phyloP scores from a whole-genome alignment of 2,888 invertebrate species.

The Tetragonisca angustula region DNA sequence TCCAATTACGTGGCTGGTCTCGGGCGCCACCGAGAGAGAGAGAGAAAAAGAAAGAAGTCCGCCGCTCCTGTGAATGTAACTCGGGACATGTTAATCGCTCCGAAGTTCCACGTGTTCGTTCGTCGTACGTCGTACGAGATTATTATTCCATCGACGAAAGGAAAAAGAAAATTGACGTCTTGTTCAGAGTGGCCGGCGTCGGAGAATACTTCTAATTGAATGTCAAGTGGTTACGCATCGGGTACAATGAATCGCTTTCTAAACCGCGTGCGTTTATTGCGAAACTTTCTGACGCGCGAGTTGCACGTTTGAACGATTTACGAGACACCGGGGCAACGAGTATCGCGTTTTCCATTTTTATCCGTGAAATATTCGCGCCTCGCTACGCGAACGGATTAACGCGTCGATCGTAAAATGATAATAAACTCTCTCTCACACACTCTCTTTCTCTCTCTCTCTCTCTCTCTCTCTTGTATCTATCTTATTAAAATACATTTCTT shows the following conservation, averaged over 20 bases:
- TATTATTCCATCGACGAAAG: slow-evolving; percentile 6
- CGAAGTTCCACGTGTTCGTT: slow-evolving; percentile 31
- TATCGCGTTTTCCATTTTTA: slow-evolving; percentile 16
- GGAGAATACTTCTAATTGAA: slow-evolving; percentile 23
- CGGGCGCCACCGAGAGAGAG: slow-evolving; percentile 36
- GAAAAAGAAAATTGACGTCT: slow-evolving; percentile 30
- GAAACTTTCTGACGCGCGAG: slow-evolving; percentile 24
- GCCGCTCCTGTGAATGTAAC: slow-evolving; percentile 53
- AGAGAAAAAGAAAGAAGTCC: slow-evolving; percentile 33
- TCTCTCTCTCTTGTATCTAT: too few relatives aligned
- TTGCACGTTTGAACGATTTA: slow-evolving; percentile 22
- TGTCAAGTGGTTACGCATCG: slow-evolving; percentile 27
- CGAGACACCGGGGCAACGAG: slow-evolving; percentile 13
- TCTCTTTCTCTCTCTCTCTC: not conserved
- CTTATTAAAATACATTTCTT: not conserved
- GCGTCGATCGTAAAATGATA: slow-evolving; percentile 10
- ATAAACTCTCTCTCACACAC: not conserved
- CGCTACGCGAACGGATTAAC: not conserved
- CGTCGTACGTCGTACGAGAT: slow-evolving; percentile 5
- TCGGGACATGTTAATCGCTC: slow-evolving; percentile 65
- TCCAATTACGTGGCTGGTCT: slow-evolving; percentile 67
- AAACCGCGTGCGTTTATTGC: slow-evolving; percentile 1
- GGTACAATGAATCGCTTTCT: slow-evolving; percentile 8
- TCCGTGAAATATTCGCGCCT: slow-evolving; percentile 6
- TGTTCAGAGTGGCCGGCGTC: not conserved